These are phyloP conservation scores for Geophilus truncorum DNA, from an alignment of 2,888 invertebrate species.

Conservation along the genomic window DNA sequence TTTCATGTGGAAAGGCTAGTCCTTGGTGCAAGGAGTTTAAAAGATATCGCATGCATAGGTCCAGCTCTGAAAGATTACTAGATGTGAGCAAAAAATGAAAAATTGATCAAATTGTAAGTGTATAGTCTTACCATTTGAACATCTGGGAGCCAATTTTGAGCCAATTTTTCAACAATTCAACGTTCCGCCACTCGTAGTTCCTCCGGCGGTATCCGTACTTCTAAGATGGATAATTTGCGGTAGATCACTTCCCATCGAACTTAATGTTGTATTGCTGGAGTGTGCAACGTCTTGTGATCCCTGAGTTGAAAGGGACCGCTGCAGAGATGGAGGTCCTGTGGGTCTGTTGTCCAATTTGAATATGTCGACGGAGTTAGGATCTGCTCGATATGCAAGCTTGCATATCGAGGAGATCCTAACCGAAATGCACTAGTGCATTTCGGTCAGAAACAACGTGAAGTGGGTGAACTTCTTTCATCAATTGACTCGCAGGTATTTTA, in stretches of 20 bases:
- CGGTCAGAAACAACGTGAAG: conserved; percentile 80
- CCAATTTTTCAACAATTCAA: too few relatives aligned
- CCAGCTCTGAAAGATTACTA: too few relatives aligned
- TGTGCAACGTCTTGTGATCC: conserved; percentile 36
- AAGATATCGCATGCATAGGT: too few relatives aligned
- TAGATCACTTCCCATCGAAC: conserved; percentile 34
- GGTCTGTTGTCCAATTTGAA: conserved; percentile 60
- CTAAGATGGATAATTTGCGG: not conserved
- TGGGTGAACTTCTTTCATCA: conserved; percentile 89
- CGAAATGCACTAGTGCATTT: too few relatives aligned
- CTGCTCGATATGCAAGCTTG: conserved; percentile 95
- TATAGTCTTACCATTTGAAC: too few relatives aligned
- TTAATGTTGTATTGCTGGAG: conserved; percentile 35
- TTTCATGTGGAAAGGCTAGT: too few relatives aligned
- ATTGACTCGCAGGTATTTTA: conserved; percentile 86
- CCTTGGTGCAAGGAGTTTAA: too few relatives aligned
- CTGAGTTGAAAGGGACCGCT: conserved; percentile 35
- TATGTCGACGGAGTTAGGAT: conserved; percentile 94
- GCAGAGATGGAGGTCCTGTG: conserved; percentile 30
- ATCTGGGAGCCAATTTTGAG: too few relatives aligned
- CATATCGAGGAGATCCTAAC: too few relatives aligned
- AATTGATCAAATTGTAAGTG: too few relatives aligned
- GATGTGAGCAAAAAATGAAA: too few relatives aligned
- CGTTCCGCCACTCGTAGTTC: not conserved
- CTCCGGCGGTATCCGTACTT: not conserved